Base-by-base conservation (phyloP, 2,113 vertebrate species). In the Passer montanus region DNA sequence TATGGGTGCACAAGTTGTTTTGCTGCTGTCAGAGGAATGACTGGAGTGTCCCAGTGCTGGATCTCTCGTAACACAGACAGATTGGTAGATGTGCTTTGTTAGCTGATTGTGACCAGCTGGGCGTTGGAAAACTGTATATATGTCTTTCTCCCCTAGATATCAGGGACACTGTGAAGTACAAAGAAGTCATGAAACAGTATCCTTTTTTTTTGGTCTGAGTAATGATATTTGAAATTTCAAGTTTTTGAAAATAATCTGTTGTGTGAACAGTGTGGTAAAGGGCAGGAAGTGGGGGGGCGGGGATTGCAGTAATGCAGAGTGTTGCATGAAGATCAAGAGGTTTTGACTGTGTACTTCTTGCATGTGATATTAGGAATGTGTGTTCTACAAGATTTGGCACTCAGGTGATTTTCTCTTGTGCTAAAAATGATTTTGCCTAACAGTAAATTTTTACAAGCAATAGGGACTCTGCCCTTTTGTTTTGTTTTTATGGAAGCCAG, bases 141-240 rank as follows among this genome's bases (percentile, higher is more conserved):
- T 9, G 1, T 69, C 53, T 55, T 67, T 43, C 24, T 55, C 44
- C 55, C 70, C 6, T 94, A 99, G 99, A 99, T 98, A 99, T 99
- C 90, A 98, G 99, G 56, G 99, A 99, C 97, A 99, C 99, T 0
- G 99, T 99, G 74, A 99, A 99, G 91, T 99, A 99, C 96, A 99
- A 99, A 97, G 99, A 99, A 97, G 99, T 99, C 8, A 99, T 99
- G 99, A 99, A 99, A 72, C 99, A 99, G 98, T 99, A 99, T 99
- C 98, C 98, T 98, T 98, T 96, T 79, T 59, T 15, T 8, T 7
- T n/a, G n/a, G 15, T 37, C 12, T 64, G 28, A 82, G 41, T 69
- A 66, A 35, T 24, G 9, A 18, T 50, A 19, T 10, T 44, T 80
- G 35, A 35, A 87, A 27, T 82, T 1, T 37, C 15, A 27, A 55